Percentiles rank a stretch among this genome's conserved stretches.
phyloP scores from a whole-genome alignment of 2,113 vertebrate species.

The Halcyon senegalensis region DNA sequence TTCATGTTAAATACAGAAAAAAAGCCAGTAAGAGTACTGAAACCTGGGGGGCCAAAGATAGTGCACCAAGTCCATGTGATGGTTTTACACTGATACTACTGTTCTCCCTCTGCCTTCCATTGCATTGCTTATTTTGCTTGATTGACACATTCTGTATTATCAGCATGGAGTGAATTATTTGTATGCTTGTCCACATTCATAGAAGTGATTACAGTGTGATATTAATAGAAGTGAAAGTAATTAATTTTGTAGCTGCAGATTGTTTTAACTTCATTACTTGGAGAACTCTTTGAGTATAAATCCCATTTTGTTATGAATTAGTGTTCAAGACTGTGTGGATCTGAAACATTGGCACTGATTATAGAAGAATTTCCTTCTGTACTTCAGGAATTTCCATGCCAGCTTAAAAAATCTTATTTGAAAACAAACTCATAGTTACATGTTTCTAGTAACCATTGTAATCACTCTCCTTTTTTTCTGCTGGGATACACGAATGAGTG shows the following conservation, averaged over 20 bases:
- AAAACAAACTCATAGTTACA: not conserved
- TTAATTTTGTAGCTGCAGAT: not conserved
- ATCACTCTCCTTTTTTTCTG: not conserved
- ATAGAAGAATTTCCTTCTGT: not conserved
- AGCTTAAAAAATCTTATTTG: not conserved
- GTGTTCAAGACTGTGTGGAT: not conserved
- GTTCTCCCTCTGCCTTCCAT: not conserved
- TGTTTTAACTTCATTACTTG: conserved; percentile 30
- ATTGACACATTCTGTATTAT: not conserved
- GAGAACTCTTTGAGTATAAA: not conserved
- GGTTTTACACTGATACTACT: not conserved
- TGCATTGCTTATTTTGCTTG: not conserved
- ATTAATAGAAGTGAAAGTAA: not conserved
- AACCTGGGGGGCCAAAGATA: not conserved
- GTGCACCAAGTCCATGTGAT: not conserved
- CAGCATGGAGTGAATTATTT: not conserved
- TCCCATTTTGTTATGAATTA: not conserved
- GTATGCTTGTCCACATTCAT: not conserved
- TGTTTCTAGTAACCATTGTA: not conserved
- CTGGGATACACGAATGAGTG: not conserved
- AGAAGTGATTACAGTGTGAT: not conserved
- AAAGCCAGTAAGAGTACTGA: not conserved
- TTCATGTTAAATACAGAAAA: not conserved
- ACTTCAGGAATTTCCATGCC: not conserved
- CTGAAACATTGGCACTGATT: not conserved